Percentiles rank a stretch among this genome's conserved stretches.
Evolutionary conservation across 2,113 vertebrate species (phyloP).

Genomic region (Bombycilla garrulus): DNA sequence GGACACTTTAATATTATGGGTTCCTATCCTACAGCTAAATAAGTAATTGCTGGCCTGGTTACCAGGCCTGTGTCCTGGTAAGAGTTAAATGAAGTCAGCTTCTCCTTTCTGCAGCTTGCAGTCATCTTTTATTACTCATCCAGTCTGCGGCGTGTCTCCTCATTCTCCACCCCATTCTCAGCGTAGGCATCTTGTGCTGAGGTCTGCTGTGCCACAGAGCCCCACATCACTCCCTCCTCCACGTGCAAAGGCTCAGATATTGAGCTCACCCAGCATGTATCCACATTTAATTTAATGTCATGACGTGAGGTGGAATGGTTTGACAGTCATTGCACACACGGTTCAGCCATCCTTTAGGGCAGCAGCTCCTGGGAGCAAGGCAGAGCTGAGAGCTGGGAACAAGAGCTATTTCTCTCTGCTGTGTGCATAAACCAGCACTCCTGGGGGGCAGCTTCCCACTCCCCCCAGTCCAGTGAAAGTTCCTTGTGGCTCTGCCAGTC

Average conservation of each 20-base stretch:
- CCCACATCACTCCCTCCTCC: not conserved
- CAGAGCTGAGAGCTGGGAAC: not conserved
- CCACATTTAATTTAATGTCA: not conserved
- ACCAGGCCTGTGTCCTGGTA: not conserved
- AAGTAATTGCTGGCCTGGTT: slow-evolving; percentile 6
- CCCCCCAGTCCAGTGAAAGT: accelerated
- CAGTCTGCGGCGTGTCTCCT: not conserved
- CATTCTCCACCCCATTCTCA: not conserved
- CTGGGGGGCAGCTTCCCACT: not conserved
- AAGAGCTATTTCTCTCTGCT: not conserved
- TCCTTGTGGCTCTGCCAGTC: not conserved
- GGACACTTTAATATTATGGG: not conserved
- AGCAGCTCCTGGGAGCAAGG: not conserved
- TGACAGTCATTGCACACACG: not conserved
- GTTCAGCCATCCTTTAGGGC: not conserved
- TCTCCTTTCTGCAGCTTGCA: slow-evolving; percentile 49
- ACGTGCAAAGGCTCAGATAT: not conserved
- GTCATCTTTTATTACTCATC: slow-evolving; percentile 46
- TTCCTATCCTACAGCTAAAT: slow-evolving; percentile 27
- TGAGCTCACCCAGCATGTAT: not conserved
- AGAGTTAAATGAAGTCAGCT: slow-evolving; percentile 32
- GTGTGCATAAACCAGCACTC: not conserved
- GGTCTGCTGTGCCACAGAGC: not conserved
- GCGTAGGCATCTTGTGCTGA: not conserved
- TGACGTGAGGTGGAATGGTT: not conserved